Evolutionary conservation across 2,797 vertebrate genomes (phyloP).

Genomic region (Epinephelus malabaricus): DNA sequence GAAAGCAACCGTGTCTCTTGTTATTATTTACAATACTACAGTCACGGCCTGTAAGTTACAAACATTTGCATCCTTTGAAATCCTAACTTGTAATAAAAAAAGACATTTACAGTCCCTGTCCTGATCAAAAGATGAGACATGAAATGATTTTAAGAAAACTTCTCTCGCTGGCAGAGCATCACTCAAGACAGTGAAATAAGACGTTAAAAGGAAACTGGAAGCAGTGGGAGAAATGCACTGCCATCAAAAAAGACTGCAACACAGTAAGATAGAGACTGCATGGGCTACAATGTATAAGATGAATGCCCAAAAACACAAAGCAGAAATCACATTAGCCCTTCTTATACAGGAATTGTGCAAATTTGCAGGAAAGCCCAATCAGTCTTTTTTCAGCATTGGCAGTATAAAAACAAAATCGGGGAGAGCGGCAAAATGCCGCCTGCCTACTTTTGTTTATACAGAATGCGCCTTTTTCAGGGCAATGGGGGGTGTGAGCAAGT

Average conservation of each 20-base stretch:
- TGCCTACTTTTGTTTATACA: too few relatives aligned
- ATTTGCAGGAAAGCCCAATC: too few relatives aligned
- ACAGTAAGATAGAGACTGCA: too few relatives aligned
- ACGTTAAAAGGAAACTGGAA: neutral
- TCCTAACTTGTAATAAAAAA: neutral
- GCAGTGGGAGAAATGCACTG: neutral
- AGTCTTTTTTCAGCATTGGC: too few relatives aligned
- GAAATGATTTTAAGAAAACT: neutral
- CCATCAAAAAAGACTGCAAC: neutral
- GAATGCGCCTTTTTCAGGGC: too few relatives aligned
- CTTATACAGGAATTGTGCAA: too few relatives aligned
- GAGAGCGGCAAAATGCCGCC: accelerated
- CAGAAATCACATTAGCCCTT: neutral
- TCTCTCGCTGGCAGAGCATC: neutral
- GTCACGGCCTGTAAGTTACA: neutral
- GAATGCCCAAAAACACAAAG: neutral
- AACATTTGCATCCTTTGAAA: neutral
- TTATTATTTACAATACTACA: neutral
- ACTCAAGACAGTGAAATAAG: neutral
- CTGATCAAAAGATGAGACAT: neutral
- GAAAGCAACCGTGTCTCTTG: neutral
- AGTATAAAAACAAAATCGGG: too few relatives aligned
- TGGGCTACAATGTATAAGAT: too few relatives aligned
- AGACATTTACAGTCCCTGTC: neutral
- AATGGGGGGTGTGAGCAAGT: too few relatives aligned